phyloP scores from a whole-genome alignment of 1,140 invertebrate genomes.

The Belonocnema kinseyi region DNA sequence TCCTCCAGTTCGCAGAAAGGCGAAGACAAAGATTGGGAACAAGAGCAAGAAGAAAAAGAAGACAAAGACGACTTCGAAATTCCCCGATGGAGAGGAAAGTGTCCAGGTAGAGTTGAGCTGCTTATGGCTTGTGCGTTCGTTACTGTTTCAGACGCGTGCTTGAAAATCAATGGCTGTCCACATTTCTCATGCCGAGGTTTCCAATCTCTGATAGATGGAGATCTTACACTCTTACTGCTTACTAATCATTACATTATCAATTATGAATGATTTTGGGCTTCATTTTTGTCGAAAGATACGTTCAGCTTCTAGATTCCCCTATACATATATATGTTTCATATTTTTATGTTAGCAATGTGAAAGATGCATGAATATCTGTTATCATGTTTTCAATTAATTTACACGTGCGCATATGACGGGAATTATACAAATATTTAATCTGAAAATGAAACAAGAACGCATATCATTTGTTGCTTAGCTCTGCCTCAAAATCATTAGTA shows the following conservation, averaged over 20 bases:
- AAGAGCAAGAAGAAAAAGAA: constrained; percentile 96
- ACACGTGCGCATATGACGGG: background rate
- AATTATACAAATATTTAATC: background rate
- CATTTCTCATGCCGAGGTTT: constrained; percentile 26
- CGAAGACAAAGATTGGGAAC: constrained; percentile 94
- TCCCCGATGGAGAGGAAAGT: constrained; percentile 91
- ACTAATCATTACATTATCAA: background rate
- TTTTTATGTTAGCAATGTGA: background rate
- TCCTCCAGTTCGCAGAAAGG: constrained; percentile 84
- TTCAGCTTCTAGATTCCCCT: background rate
- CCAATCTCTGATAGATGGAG: constrained; percentile 14
- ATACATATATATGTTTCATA: constrained; percentile 7
- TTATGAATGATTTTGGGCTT: too few species aligned
- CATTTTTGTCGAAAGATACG: too few species aligned
- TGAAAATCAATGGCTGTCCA: constrained; percentile 44
- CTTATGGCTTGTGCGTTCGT: constrained; percentile 59
- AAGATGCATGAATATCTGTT: background rate
- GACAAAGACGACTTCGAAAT: constrained; percentile 89
- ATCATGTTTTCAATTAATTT: too few species aligned
- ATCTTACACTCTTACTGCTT: background rate
- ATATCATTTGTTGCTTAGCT: constrained; percentile 65
- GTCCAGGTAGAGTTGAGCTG: constrained; percentile 78
- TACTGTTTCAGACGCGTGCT: constrained; percentile 55
- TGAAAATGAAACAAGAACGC: constrained; percentile 59
- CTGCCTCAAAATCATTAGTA: constrained; percentile 57